Evolutionary conservation across 2,113 vertebrate genomes (phyloP).

Genomic region (Oenanthe oenanthe): DNA sequence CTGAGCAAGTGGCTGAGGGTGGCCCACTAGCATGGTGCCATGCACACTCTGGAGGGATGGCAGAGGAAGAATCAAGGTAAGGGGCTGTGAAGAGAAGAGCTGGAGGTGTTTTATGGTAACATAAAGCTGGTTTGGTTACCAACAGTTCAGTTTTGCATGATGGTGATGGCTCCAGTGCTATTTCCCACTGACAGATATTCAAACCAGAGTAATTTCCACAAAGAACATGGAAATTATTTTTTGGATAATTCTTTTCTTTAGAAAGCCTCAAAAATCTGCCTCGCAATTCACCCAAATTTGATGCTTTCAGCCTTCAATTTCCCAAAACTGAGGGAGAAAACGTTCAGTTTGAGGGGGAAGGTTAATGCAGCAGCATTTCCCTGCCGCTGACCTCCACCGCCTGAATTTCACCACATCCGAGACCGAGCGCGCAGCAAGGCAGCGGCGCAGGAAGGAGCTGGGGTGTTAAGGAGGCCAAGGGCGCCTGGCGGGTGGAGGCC

Average conservation of each 20-base stretch:
- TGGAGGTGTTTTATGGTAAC: background rate
- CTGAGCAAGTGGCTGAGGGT: background rate
- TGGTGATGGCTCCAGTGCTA: background rate
- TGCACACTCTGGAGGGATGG: background rate
- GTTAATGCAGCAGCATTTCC: background rate
- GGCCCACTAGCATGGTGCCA: rapidly evolving
- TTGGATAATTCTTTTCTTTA: background rate
- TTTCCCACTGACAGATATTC: background rate
- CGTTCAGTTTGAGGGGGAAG: background rate
- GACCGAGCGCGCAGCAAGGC: background rate
- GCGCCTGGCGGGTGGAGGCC: background rate
- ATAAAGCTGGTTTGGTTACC: background rate
- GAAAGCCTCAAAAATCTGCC: background rate
- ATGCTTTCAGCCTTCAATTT: background rate
- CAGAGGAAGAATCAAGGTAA: background rate
- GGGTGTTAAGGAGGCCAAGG: background rate
- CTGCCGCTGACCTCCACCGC: background rate
- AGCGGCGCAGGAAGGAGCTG: background rate
- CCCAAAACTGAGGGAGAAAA: background rate
- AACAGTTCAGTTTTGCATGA: background rate
- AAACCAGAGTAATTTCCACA: background rate
- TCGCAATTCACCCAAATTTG: background rate
- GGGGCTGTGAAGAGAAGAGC: background rate
- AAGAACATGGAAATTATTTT: background rate
- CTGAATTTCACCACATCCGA: background rate